Percentiles rank a stretch among this genome's conserved stretches.
phyloP scores from a whole-genome alignment of 2,888 invertebrate genomes.

The Aphodius sticticus region DNA sequence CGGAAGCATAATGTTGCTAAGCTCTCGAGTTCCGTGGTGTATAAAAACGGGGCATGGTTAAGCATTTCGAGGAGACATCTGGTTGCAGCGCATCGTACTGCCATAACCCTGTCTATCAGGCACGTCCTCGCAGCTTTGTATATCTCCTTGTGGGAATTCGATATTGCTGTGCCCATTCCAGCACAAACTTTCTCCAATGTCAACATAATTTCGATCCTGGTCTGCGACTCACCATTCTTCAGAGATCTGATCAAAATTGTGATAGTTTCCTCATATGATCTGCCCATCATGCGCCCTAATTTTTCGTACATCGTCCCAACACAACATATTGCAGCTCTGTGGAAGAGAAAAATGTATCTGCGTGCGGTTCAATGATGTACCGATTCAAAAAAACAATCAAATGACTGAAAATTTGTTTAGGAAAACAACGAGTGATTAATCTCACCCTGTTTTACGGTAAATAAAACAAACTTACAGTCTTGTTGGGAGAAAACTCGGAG shows the following conservation, averaged over 20 bases:
- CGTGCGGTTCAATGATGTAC: no score
- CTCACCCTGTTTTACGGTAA: conserved; percentile 7
- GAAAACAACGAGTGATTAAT: no score
- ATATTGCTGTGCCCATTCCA: conserved; percentile 95
- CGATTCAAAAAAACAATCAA: no score
- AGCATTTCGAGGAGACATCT: conserved; percentile 90
- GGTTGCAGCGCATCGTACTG: conserved; percentile 93
- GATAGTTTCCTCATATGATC: conserved; percentile 98
- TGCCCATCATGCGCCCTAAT: conserved; percentile 97
- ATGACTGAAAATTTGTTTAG: no score
- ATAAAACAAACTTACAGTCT: conserved; percentile 77
- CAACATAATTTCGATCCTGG: conserved; percentile 95
- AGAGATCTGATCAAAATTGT: conserved; percentile 89
- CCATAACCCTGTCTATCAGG: conserved; percentile 89
- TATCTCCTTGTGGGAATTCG: conserved; percentile 85
- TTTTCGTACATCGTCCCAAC: conserved; percentile 98
- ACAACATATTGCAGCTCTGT: conserved; percentile 93
- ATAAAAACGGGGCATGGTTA: conserved; percentile 83
- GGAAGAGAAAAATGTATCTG: background rate
- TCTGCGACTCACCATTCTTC: conserved; percentile 94
- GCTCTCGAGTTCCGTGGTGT: conserved; percentile 90
- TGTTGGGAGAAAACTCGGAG: conserved; percentile 92
- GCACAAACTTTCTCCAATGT: conserved; percentile 93
- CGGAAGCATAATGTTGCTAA: conserved; percentile 91
- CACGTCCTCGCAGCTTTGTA: conserved; percentile 90